A percentile compares a stretch with the other conserved stretches of the same genome.
phyloP scores from a whole-genome alignment of 2,888 invertebrate species.

The Eueremaeus valkanovi region DNA sequence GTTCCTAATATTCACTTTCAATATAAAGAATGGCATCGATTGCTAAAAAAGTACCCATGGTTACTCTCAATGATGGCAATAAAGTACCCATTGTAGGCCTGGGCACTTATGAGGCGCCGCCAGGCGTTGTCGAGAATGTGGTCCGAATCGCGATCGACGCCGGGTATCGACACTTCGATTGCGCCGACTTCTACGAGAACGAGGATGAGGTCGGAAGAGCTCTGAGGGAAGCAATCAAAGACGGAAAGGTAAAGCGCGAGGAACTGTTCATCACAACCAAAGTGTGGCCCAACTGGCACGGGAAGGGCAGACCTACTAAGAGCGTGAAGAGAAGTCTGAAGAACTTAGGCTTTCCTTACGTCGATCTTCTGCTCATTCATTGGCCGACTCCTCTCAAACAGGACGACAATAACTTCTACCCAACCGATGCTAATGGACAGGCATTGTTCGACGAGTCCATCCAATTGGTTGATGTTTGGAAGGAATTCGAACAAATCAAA shows the following conservation, averaged over 20 bases:
- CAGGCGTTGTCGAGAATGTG: slow-evolving; percentile 48
- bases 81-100: slow-evolving; percentile 49
- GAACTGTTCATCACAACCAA: slow-evolving; percentile 53
- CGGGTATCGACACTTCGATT: slow-evolving; percentile 53
- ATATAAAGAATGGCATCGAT: background rate
- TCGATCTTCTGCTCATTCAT: slow-evolving; percentile 84
- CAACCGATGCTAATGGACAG: slow-evolving; percentile 60
- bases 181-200: slow-evolving; percentile 51
- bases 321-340: slow-evolving; percentile 60
- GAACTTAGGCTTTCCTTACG: slow-evolving; percentile 69
- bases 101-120: slow-evolving; percentile 56
- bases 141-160: slow-evolving; percentile 48
- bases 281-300: slow-evolving; percentile 43
- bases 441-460: slow-evolving; percentile 56
- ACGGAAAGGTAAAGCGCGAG: slow-evolving; percentile 50
- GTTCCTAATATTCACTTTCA: background rate
- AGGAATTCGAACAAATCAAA: slow-evolving; percentile 33
- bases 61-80: slow-evolving; percentile 46
- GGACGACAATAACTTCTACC: slow-evolving; percentile 36
- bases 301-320: slow-evolving; percentile 10
- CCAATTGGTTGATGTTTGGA: slow-evolving; percentile 34
- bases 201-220: slow-evolving; percentile 52
- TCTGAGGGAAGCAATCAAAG: slow-evolving; percentile 50
- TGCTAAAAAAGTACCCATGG: slow-evolving; percentile 13
- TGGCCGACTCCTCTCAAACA: slow-evolving; percentile 62